Base-by-base conservation (phyloP, 2,888 invertebrate genomes). In the Epicampocera succincta region DNA sequence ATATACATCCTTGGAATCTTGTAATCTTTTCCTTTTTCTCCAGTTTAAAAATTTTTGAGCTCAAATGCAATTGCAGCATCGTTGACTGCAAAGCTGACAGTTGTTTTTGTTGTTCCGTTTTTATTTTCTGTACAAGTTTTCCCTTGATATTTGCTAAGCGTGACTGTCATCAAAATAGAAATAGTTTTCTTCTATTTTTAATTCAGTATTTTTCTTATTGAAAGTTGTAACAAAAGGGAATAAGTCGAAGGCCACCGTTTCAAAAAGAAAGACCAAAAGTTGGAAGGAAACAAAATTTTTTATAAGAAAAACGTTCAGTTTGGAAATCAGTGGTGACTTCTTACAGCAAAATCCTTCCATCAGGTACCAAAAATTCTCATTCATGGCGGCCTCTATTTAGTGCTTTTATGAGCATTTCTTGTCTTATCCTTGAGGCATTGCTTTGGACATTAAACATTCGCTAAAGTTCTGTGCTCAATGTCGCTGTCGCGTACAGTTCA, bases 101-200 rank as follows among this genome's bases (percentile, higher is more conserved):
- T 80, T 65, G 66, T 76, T 61, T 12, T 21, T 61, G 38, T 1
- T 42, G 2, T 58, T 15, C 17, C 61, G 66, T 72, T 61, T 19
- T 21, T 61, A 58, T 15, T 29, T 72, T 13, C 48, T 61, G 12
- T 46, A 69, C 61, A 56, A 66, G 48, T 56, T 73, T 58, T 50
- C 65, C 33, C 76, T 48, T 52, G 73, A 79, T 77, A 79, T 84
- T 84, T 81, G 73, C 54, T 69, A 84, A 84, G 82, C 84, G 84
- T 84, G 84, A 84, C 84, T 82, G 81, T 84, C 84, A 82, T 79
- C 76, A 66, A 76, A 79, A 83, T 54, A 76, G 38, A 69, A 68
- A 63, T 54, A 19, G 12, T 60, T 38, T 25, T 12, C 25, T 46
- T n/a, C 19, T 48, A 46, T 42, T 48, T 25, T 21, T 17, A n/a